Evolutionary conservation across 64 coral and sea anemone species (phyloP).

Genomic region (Montipora capricornis): DNA sequence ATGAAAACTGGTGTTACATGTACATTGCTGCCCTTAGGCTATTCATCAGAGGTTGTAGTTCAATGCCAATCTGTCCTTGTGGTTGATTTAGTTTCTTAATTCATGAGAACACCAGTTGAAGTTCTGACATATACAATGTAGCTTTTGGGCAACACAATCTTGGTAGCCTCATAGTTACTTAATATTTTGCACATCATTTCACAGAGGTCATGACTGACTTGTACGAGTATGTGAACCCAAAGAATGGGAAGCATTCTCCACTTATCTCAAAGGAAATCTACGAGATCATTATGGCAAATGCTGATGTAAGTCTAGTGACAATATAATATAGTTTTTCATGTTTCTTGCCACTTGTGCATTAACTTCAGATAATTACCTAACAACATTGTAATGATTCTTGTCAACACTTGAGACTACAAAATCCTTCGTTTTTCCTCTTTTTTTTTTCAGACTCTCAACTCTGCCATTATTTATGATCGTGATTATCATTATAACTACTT

Average conservation of each 20-base stretch:
- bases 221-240: constrained; percentile 93
- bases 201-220: constrained; percentile 96
- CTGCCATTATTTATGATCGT: constrained; percentile 96
- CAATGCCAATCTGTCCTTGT: too few species aligned
- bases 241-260: constrained; percentile 90
- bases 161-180: neutral
- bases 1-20: too few species aligned
- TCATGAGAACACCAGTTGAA: too few species aligned
- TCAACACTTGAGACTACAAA: neutral
- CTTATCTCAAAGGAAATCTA: constrained; percentile 82
- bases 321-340: too few species aligned
- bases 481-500: constrained; percentile 98
- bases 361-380: too few species aligned
- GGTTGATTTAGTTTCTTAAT: too few species aligned
- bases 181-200: neutral
- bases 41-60: too few species aligned
- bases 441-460: constrained; percentile 76
- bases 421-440: constrained; percentile 2
- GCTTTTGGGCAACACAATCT: too few species aligned
- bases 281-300: constrained; percentile 83
- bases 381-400: too few species aligned
- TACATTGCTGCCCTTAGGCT: too few species aligned
- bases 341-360: too few species aligned
- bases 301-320: constrained; percentile 76
- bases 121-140: too few species aligned